Percentiles rank a stretch among this genome's conserved stretches.
Evolutionary conservation across 2,113 vertebrate genomes (phyloP).

Genomic region (Pelobates fuscus): DNA sequence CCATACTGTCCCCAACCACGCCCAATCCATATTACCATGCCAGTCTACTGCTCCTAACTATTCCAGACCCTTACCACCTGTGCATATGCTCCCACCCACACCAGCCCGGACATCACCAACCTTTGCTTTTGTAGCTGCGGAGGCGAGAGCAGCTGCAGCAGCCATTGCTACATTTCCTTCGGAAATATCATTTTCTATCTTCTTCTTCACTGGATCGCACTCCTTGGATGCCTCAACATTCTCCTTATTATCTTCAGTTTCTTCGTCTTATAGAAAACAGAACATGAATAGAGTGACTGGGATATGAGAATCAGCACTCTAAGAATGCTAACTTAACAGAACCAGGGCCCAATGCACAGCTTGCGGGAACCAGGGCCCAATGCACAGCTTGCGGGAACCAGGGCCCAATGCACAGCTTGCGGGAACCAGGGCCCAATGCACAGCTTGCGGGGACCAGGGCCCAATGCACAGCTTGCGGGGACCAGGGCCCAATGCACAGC

Average conservation of each 20-base stretch:
- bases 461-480: too few relatives aligned
- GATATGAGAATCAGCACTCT: too few relatives aligned
- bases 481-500: too few relatives aligned
- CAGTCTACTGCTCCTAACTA: not conserved
- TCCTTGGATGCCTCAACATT: constrained; percentile 69
- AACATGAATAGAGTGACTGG: not conserved
- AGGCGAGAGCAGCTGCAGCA: constrained; percentile 92
- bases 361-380: too few relatives aligned
- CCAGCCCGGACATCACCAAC: constrained; percentile 63
- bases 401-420: too few relatives aligned
- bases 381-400: too few relatives aligned
- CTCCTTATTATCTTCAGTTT: constrained; percentile 85
- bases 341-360: too few relatives aligned
- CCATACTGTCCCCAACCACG: too few relatives aligned
- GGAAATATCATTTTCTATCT: constrained; percentile 86
- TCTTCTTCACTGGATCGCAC: constrained; percentile 79
- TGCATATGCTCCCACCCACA: not conserved
- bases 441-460: too few relatives aligned
- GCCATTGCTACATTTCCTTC: constrained; percentile 96
- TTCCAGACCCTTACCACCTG: not conserved
- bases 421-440: too few relatives aligned
- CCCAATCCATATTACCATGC: too few relatives aligned
- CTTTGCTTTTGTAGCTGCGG: constrained; percentile 98
- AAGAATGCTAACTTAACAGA: too few relatives aligned
- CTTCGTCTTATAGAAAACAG: constrained; percentile 74